These are phyloP conservation scores for Choristoneura rosaceana DNA, from an alignment of 2,888 invertebrate genomes.

Conservation along the genomic window DNA sequence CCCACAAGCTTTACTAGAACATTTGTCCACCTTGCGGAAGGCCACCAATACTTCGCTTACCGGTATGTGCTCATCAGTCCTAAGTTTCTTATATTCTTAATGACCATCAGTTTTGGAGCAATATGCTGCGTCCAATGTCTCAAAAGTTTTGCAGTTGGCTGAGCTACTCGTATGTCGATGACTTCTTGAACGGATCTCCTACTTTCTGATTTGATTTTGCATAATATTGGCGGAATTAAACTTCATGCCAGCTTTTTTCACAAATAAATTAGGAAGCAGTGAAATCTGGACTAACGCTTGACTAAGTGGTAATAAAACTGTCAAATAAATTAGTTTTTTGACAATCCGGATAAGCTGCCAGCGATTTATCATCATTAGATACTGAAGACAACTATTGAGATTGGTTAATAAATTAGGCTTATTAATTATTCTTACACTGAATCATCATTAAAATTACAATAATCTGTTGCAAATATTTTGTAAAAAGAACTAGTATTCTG, in stretches of 20 bases:
- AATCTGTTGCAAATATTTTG: neutral
- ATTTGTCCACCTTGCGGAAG: no score
- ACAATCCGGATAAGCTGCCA: neutral
- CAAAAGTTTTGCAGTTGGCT: no score
- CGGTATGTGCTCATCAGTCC: no score
- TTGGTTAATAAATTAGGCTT: slow-evolving; percentile 15
- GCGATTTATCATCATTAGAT: slow-evolving; percentile 20
- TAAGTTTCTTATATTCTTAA: no score
- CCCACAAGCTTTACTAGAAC: no score
- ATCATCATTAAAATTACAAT: neutral
- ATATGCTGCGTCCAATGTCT: no score
- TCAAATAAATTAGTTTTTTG: slow-evolving; percentile 19
- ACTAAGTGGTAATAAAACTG: slow-evolving; percentile 10
- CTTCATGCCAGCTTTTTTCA: neutral
- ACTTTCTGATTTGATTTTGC: no score
- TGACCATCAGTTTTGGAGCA: no score
- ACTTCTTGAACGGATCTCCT: no score
- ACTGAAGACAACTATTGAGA: slow-evolving; percentile 11
- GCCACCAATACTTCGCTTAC: no score
- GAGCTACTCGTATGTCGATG: no score
- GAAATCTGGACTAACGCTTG: slow-evolving; percentile 9
- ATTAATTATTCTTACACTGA: slow-evolving; percentile 3
- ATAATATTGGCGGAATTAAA: no score
- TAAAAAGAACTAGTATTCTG: neutral
- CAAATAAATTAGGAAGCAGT: neutral